These are phyloP conservation scores for Meda fulgida DNA, from an alignment of 2,797 vertebrate species.

Conservation along the genomic window DNA sequence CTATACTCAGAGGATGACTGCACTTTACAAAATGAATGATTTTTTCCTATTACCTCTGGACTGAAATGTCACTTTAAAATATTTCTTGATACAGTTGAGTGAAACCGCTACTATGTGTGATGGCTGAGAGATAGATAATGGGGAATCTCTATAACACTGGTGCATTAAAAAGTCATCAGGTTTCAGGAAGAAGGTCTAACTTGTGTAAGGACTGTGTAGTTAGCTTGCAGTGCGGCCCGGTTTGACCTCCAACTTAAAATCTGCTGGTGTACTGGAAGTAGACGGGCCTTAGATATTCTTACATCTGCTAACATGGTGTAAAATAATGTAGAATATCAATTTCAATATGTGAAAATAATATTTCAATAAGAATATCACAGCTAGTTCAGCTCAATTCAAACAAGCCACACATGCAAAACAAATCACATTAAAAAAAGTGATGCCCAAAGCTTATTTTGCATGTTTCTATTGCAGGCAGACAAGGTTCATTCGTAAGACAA, in stretches of 20 bases:
- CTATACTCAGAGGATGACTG: slow-evolving; percentile 18
- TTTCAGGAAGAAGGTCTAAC: slow-evolving; percentile 18
- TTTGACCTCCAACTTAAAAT: slow-evolving; percentile 14
- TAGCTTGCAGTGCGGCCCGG: neutral
- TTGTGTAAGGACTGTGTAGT: neutral
- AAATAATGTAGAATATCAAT: slow-evolving; percentile 9
- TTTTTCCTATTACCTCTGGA: neutral
- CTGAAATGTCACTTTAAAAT: slow-evolving; percentile 28
- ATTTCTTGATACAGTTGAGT: slow-evolving; percentile 15
- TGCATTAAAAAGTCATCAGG: slow-evolving; percentile 17
- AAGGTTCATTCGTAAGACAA: slow-evolving; percentile 18
- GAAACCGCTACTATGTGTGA: neutral
- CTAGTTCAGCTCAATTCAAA: neutral
- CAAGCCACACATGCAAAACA: neutral
- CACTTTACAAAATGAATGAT: slow-evolving; percentile 3
- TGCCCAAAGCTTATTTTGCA: neutral
- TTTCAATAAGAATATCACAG: neutral
- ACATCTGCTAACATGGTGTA: slow-evolving; percentile 2
- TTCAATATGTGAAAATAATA: neutral
- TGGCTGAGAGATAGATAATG: slow-evolving; percentile 14
- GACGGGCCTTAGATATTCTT: neutral
- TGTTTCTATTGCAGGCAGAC: slow-evolving; percentile 13
- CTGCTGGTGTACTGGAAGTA: neutral
- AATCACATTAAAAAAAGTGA: neutral
- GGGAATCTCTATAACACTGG: neutral